phyloP scores from a whole-genome alignment of 2,888 invertebrate genomes.

The Ornithoptera priamus region DNA sequence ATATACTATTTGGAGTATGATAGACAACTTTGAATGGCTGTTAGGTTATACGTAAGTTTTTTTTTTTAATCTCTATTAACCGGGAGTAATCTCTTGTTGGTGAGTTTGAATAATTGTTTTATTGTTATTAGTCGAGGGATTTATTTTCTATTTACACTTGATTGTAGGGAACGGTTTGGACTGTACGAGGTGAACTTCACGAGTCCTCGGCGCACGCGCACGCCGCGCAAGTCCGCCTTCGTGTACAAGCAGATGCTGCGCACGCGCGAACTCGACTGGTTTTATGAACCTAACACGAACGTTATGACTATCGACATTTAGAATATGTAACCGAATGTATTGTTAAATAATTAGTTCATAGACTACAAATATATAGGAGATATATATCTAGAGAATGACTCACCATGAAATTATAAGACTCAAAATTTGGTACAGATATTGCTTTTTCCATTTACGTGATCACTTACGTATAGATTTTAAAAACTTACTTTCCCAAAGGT shows the following conservation, averaged over 20 bases:
- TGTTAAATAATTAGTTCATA: too few species aligned
- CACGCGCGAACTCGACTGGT: slow-evolving; percentile 39
- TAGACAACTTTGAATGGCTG: slow-evolving; percentile 84
- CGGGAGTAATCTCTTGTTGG: not conserved
- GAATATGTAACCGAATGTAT: not conserved
- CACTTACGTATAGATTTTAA: too few species aligned
- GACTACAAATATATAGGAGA: too few species aligned
- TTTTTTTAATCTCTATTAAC: not conserved
- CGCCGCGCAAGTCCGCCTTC: slow-evolving; percentile 76
- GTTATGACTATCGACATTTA: slow-evolving; percentile 33
- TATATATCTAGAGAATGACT: too few species aligned
- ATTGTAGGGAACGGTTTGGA: slow-evolving; percentile 22
- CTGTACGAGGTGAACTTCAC: slow-evolving; percentile 25
- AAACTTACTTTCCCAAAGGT: too few species aligned
- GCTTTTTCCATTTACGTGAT: too few species aligned
- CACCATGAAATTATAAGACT: too few species aligned
- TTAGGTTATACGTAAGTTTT: slow-evolving; percentile 75
- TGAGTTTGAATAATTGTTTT: too few species aligned
- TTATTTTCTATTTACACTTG: too few species aligned
- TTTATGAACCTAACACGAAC: slow-evolving; percentile 31
- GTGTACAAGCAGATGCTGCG: slow-evolving; percentile 66
- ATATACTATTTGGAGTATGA: slow-evolving; percentile 82
- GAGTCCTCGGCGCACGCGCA: slow-evolving; percentile 72
- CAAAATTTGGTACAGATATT: too few species aligned
- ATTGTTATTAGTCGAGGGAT: too few species aligned